A percentile compares a stretch with the other conserved stretches of the same genome.
Evolutionary conservation across 2,797 vertebrate species (phyloP).

Genomic region (Buphagus erythrorhynchus): DNA sequence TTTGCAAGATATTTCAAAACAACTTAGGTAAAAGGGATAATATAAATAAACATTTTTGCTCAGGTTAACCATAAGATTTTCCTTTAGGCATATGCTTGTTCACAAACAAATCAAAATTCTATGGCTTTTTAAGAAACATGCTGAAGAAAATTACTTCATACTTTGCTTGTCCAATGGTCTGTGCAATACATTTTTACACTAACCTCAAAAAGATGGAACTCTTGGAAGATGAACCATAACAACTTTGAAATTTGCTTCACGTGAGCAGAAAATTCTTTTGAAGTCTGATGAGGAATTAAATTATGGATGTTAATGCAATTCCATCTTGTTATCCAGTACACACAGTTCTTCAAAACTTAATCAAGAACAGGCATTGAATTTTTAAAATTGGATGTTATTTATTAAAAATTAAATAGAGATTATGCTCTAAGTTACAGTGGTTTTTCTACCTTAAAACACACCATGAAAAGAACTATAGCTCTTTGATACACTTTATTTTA

Average conservation of each 20-base stretch:
- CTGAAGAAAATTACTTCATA: not conserved
- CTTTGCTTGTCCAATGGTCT: not conserved
- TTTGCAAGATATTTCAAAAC: not conserved
- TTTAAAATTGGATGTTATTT: not conserved
- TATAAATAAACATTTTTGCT: not conserved
- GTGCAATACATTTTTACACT: not conserved
- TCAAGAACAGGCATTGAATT: not conserved
- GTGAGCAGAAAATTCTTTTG: slow-evolving; percentile 43
- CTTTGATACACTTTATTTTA: not conserved
- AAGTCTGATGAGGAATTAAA: slow-evolving; percentile 36
- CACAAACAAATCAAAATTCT: not conserved
- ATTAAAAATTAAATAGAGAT: not conserved
- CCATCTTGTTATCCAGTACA: slow-evolving; percentile 23
- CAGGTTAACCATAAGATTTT: not conserved
- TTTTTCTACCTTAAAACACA: not conserved
- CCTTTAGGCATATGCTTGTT: not conserved
- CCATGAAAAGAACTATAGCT: not conserved
- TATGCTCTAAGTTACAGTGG: not conserved
- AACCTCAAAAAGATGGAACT: not conserved
- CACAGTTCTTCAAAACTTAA: not conserved
- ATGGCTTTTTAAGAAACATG: not conserved
- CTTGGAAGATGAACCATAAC: not conserved
- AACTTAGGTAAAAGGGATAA: not conserved
- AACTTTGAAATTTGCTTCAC: slow-evolving; percentile 38
- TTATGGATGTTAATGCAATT: slow-evolving; percentile 45